Base-by-base conservation (phyloP, 2,113 vertebrate species). In the Cervus canadensis region DNA sequence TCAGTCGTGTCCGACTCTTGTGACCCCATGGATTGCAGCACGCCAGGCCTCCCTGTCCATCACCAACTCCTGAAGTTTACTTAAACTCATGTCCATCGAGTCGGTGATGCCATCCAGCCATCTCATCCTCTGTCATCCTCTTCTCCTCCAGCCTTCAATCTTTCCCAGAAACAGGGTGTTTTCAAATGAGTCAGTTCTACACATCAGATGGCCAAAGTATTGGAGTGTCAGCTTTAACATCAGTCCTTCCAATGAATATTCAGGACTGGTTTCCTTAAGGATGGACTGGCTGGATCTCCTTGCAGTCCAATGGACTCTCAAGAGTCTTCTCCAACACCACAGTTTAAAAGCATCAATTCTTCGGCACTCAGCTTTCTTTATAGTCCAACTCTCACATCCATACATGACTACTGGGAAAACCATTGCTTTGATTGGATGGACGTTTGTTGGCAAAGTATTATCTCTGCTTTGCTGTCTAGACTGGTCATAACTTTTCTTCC, bases 1-100 rank as follows among this genome's bases (percentile, higher is more conserved):
- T 71, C n/a, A 40, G 67, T 40, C 4, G 5, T 71, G 67, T 40
- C n/a, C 0, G 0, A 71, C n/a, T 40, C n/a, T 71, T 71, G 67
- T 0, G 0, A 71, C n/a, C n/a, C 10, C 67, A 23, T 12, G n/a
- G 67, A 71, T 19, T 71, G n/a, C 10, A 36, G 19, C n/a, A 40
- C 0, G 3, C 67, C 19, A 23, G 64, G n/a, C 67, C n/a, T 71
- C 67, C 67, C n/a, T 23, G n/a, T 71, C n/a, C n/a, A 71, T 40
- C 19, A 71, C 67, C 10, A 71, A 6, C 19, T 23, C n/a, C n/a
- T 71, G n/a, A 71, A 71, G n/a, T 40, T 12, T 71, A 71, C 67
- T 71, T 19, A 71, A 71, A 71, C 4, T 71, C 9, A 71, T 23
- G 64, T 36, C 64, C n/a, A 71, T 71, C 2, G 0, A 71, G 17